phyloP scores from a whole-genome alignment of 2,113 vertebrate genomes.

The Sterrhoptilus dennistouni region DNA sequence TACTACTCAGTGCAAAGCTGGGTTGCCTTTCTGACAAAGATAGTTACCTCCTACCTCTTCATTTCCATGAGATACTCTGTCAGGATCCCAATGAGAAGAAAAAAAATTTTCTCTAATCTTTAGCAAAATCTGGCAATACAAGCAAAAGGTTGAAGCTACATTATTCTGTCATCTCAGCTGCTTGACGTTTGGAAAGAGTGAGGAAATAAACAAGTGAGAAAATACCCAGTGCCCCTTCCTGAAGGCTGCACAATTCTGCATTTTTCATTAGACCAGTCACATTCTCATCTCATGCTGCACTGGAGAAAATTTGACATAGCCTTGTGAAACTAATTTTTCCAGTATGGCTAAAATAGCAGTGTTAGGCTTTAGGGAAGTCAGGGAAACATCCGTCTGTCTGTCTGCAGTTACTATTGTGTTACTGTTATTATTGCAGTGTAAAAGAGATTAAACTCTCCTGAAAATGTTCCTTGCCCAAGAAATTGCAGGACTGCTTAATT shows the following conservation, averaged over 20 bases:
- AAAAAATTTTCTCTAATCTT: not conserved
- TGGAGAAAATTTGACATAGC: not conserved
- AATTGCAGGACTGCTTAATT: not conserved
- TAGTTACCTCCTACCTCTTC: conserved; percentile 64
- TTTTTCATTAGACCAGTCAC: not conserved
- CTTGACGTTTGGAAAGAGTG: not conserved
- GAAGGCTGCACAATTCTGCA: not conserved
- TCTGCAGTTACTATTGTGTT: not conserved
- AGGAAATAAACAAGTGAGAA: not conserved
- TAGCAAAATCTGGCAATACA: not conserved
- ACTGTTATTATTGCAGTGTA: not conserved
- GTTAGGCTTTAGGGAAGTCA: not conserved
- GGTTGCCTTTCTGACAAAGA: conserved; percentile 34
- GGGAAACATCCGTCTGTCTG: not conserved
- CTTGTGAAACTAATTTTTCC: not conserved
- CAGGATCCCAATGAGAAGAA: not conserved
- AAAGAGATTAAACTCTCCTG: not conserved
- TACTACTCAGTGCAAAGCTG: conserved; percentile 23
- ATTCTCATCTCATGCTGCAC: not conserved
- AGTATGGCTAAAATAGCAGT: not conserved
- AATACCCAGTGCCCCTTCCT: not conserved
- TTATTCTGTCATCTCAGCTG: not conserved
- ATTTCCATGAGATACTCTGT: conserved; percentile 24
- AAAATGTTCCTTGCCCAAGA: not conserved
- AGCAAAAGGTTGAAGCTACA: not conserved